phyloP scores from a whole-genome alignment of 1,140 invertebrate genomes.

The Pogonomyrmex barbatus region DNA sequence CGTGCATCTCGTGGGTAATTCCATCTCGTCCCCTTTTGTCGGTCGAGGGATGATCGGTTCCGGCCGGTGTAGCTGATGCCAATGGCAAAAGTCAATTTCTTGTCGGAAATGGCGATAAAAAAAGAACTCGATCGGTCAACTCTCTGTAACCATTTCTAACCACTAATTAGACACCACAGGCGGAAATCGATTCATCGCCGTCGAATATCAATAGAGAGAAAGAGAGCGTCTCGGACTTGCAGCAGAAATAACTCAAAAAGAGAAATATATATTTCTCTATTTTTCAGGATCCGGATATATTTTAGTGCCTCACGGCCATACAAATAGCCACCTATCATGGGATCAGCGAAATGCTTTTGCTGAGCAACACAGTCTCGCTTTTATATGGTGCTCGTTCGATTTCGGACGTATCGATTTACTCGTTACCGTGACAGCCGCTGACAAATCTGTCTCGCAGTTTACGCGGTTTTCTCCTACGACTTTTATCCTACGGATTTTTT shows the following conservation, averaged over 20 bases:
- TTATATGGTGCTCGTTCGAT: slow-evolving; percentile 19
- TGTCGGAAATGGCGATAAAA: slow-evolving; percentile 25
- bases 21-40: not conserved
- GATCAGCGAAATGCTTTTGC: not conserved
- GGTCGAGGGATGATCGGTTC: slow-evolving; percentile 38
- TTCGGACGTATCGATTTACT: slow-evolving; percentile 40
- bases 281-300: slow-evolving; percentile 7
- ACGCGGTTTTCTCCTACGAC: not conserved
- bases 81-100: slow-evolving; percentile 47
- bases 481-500: not conserved
- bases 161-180: slow-evolving; percentile 22
- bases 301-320: slow-evolving; percentile 2
- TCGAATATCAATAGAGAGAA: not conserved
- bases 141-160: not conserved
- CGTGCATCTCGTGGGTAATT: slow-evolving; percentile 11
- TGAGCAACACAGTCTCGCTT: slow-evolving; percentile 1
- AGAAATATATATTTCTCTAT: not conserved
- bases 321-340: slow-evolving; percentile 23
- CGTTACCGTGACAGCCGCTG: slow-evolving; percentile 43
- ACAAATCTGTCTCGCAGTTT: slow-evolving; percentile 36
- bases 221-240: not conserved
- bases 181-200: slow-evolving; percentile 26
- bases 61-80: slow-evolving; percentile 18
- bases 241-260: slow-evolving; percentile 1
- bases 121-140: not conserved